phyloP scores from a whole-genome alignment of 1,140 invertebrate genomes.

The Pemphigus obesinymphae region DNA sequence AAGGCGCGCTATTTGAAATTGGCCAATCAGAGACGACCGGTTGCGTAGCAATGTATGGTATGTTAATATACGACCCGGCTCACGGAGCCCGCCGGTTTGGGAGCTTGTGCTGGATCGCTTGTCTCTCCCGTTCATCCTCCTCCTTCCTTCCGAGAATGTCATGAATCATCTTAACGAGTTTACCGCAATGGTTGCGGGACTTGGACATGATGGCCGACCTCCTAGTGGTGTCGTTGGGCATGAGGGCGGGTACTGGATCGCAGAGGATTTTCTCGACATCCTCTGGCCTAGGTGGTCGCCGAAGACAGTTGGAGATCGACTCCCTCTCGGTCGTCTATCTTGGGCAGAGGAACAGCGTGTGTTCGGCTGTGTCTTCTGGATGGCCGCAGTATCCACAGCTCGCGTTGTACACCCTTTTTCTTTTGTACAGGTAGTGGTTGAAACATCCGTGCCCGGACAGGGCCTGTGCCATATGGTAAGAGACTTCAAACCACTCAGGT shows the following conservation, averaged over 20 bases:
- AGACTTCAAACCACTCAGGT: fast-evolving
- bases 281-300: fast-evolving
- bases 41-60: no score
- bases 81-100: no score
- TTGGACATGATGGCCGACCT: not conserved
- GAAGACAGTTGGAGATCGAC: fast-evolving
- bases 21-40: no score
- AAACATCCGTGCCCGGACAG: not conserved
- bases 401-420: not conserved
- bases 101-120: no score
- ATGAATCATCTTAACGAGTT: not conserved
- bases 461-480: not conserved
- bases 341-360: not conserved
- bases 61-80: no score
- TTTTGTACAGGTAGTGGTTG: not conserved
- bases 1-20: no score
- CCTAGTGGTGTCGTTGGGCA: not conserved
- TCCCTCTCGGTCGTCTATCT: not conserved
- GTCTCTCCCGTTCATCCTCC: not conserved
- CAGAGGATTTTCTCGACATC: not conserved
- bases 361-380: not conserved
- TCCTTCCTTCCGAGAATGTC: not conserved
- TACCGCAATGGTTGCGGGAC: fast-evolving
- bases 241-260: not conserved
- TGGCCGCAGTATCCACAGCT: not conserved